Conservation (phyloP, 2,888 invertebrate species). For the Glyphotaelius pellucidus region DNA sequence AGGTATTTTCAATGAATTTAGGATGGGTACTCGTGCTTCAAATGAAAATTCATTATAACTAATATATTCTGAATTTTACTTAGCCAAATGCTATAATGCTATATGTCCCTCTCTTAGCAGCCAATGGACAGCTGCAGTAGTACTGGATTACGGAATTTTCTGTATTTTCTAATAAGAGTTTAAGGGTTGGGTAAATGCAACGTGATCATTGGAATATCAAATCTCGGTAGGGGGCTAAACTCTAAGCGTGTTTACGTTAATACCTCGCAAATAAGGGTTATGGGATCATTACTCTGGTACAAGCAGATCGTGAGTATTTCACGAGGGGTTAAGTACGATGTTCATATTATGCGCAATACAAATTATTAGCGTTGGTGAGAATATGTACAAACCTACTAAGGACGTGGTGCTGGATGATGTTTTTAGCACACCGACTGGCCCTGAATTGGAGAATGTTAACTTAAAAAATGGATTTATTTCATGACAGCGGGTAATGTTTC, state of each 20-base stretch:
- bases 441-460: slow-evolving; percentile 58
- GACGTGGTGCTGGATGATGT: slow-evolving; percentile 63
- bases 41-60: background rate
- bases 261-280: background rate
- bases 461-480: background rate
- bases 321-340: background rate
- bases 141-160: background rate
- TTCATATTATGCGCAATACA: slow-evolving; percentile 34
- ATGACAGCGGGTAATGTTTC: background rate
- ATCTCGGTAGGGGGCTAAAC: background rate
- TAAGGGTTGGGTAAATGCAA: background rate
- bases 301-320: background rate
- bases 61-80: background rate
- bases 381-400: slow-evolving; percentile 59
- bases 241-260: background rate
- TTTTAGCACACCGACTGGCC: slow-evolving; percentile 63
- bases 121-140: background rate
- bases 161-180: background rate
- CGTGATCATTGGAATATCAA: background rate
- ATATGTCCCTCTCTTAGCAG: background rate
- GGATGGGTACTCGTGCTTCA: background rate
- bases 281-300: background rate
- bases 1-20: background rate
- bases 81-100: background rate
- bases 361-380: slow-evolving; percentile 19